Percentiles rank a stretch among this genome's conserved stretches.
phyloP scores from a whole-genome alignment of 2,113 vertebrate genomes.

The Siniperca knerii region DNA sequence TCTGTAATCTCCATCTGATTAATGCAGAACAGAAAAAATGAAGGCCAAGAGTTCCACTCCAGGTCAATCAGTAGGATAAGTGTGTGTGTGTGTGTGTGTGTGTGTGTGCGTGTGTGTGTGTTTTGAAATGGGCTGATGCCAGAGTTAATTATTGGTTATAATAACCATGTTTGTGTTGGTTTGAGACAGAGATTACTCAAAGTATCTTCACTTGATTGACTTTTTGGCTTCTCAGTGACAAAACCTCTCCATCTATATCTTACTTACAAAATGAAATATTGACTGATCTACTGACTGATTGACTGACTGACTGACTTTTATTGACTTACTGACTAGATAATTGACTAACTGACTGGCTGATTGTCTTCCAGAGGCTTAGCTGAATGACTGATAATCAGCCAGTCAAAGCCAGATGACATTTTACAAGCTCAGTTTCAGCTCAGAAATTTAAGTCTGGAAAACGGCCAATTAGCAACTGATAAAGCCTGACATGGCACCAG shows the following conservation, averaged over 20 bases:
- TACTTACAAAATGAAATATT: background rate
- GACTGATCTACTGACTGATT: too few species aligned
- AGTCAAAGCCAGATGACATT: background rate
- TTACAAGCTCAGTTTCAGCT: background rate
- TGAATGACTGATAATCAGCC: background rate
- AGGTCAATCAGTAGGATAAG: slow-evolving; percentile 13
- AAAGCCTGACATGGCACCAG: too few species aligned
- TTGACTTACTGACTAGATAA: too few species aligned
- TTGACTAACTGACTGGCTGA: background rate
- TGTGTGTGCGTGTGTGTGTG: background rate
- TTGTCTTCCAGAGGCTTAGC: background rate
- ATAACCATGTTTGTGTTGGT: slow-evolving; percentile 2
- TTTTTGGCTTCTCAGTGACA: background rate
- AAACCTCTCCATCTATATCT: background rate
- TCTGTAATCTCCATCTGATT: slow-evolving; percentile 46
- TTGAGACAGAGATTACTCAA: background rate
- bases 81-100: background rate
- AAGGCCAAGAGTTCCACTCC: slow-evolving; percentile 22
- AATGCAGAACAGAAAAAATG: slow-evolving; percentile 15
- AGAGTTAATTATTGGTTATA: slow-evolving; percentile 14
- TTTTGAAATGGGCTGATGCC: background rate
- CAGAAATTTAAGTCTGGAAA: background rate
- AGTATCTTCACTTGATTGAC: background rate
- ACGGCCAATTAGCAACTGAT: background rate
- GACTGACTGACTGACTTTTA: too few species aligned